Evolutionary conservation across 1,140 invertebrate genomes (phyloP).

Genomic region (Lanistes nyassanus): DNA sequence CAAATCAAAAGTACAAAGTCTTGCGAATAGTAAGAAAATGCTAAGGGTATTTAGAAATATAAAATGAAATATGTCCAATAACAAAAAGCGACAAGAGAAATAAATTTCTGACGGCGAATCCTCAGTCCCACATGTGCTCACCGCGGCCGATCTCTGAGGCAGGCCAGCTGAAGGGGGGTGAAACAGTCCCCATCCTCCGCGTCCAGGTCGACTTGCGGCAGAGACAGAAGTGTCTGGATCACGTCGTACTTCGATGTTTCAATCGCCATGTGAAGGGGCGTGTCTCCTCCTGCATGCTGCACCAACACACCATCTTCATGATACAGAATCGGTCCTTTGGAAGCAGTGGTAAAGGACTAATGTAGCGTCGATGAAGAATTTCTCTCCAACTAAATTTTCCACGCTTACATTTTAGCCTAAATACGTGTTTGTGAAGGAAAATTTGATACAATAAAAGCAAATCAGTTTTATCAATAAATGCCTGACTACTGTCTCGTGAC

Average conservation of each 20-base stretch:
- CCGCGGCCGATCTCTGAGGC: background rate
- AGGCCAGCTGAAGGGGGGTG: background rate
- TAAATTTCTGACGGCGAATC: background rate
- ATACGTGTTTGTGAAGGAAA: no score
- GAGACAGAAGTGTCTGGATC: background rate
- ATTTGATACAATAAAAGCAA: background rate
- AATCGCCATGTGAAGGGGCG: conserved; percentile 18
- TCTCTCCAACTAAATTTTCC: no score
- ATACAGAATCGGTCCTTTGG: no score
- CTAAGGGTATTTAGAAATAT: no score
- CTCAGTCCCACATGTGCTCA: no score
- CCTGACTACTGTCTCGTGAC: no score
- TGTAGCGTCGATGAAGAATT: background rate
- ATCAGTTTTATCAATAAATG: no score
- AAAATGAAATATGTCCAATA: no score
- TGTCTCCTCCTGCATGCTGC: background rate
- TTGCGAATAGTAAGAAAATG: no score
- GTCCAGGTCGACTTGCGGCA: conserved; percentile 2
- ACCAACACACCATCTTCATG: background rate
- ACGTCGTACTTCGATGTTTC: background rate
- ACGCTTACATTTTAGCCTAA: no score
- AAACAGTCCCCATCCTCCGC: background rate
- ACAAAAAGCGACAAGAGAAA: no score
- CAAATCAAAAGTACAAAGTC: no score
- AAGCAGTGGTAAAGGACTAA: background rate